Percentiles rank a stretch among this genome's conserved stretches.
phyloP scores from a whole-genome alignment of 2,888 invertebrate species.

The Apamea epomidion region DNA sequence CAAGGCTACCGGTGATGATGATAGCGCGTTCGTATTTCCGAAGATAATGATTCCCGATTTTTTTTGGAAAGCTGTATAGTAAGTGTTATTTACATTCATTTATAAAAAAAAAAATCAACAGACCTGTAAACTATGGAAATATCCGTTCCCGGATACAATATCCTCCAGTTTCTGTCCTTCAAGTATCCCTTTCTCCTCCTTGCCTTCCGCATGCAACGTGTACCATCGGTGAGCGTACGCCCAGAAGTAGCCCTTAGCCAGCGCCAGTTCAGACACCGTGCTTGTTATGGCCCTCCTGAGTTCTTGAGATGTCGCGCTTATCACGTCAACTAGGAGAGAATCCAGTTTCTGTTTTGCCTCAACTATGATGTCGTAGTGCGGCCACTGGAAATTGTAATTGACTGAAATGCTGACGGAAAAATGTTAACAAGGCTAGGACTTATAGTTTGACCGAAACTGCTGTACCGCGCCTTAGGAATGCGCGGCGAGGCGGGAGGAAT shows the following conservation, averaged over 20 bases:
- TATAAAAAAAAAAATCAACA: not conserved
- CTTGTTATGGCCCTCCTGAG: conserved; percentile 1
- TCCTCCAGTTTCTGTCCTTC: conserved; percentile 58
- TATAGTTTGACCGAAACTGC: no score
- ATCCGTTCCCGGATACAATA: conserved; percentile 73
- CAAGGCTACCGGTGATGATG: not conserved
- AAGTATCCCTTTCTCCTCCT: not conserved
- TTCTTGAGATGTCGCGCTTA: conserved; percentile 46
- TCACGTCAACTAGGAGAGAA: conserved; percentile 65
- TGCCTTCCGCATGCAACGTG: not conserved
- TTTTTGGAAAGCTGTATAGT: not conserved
- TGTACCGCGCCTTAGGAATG: no score
- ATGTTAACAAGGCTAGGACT: not conserved
- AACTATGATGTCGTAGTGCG: conserved; percentile 73
- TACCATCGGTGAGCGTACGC: conserved; percentile 65
- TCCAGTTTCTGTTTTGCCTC: conserved; percentile 67
- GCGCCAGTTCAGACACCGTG: conserved; percentile 57
- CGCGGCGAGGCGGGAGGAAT: no score
- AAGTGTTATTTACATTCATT: not conserved
- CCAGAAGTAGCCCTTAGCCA: conserved; percentile 76
- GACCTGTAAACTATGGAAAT: conserved; percentile 79
- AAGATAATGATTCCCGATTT: not conserved
- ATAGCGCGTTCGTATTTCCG: not conserved
- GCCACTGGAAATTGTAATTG: conserved; percentile 72
- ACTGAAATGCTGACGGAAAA: not conserved